Base-by-base conservation (phyloP, 2,888 invertebrate species). In the Temnothorax unifasciatus region DNA sequence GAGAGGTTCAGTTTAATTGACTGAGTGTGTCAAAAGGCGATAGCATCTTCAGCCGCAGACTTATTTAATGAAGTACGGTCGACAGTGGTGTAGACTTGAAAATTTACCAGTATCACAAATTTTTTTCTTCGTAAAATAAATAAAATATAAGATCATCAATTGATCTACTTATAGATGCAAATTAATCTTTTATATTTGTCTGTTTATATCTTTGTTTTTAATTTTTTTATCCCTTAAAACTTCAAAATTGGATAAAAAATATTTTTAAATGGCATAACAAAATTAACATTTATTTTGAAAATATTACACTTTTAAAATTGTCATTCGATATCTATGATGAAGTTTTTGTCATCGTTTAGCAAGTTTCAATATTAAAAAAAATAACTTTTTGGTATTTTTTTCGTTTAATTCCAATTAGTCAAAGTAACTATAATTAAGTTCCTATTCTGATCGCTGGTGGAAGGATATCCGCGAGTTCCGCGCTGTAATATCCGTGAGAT, bases 1-100 rank as follows among this genome's bases (percentile, higher is more conserved):
- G 66, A 25, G 68, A 44, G 29, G 29, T 54, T 44, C 15, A 18
- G 15, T 68, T 66, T 66, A 77, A 77, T 77, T 77, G 77, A 77
- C 44, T 44, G 41, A 54, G 68, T 44, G n/a, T 77, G 66, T 77
- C 77, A 54, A 44, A 15, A 54, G 54, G 9, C 29, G 77, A 77
- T 77, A 77, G 41, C 29, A 66, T 77, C 77, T 66, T 66, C 9
- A n/a, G n/a, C 54, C 25, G 68, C 66, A 13, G 54, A 29, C 54
- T 77, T 77, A 66, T 68, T 77, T 77, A 66, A 77, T 11, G 54
- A 77, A 57, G 41, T 0, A 34, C 34, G 34, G 34, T 64, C 41
- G 0, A 15, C 61, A 68, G 25, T 18, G 38, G 21, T 44, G 54
- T 44, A 54, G 54, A 66, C 41, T 11, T n/a, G 18, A 52, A 64